Evolutionary conservation across 2,797 vertebrate species (phyloP).

Genomic region (Bradypodion ventrale): DNA sequence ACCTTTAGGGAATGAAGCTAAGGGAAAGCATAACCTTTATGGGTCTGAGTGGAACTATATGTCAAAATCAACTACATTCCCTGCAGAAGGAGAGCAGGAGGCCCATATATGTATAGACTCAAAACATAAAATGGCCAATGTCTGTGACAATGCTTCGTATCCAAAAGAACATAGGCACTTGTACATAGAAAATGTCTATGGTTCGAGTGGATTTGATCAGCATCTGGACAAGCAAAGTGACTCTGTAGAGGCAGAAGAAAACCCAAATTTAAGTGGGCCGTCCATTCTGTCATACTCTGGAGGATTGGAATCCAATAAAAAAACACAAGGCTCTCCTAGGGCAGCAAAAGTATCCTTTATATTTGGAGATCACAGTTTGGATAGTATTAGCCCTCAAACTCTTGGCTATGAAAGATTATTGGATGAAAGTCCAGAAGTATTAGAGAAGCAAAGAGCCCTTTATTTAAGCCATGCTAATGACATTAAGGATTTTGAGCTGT

Average conservation of each 20-base stretch:
- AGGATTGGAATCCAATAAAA: constrained; percentile 79
- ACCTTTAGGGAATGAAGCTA: constrained; percentile 81
- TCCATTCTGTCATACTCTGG: constrained; percentile 83
- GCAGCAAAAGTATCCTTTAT: constrained; percentile 98
- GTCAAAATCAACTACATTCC: constrained; percentile 88
- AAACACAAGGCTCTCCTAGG: constrained; percentile 88
- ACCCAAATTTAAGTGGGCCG: constrained; percentile 79
- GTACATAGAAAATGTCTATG: constrained; percentile 87
- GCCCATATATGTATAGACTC: constrained; percentile 83
- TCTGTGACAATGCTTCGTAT: constrained; percentile 79
- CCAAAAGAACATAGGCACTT: constrained; percentile 85
- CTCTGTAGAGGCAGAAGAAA: constrained; percentile 80
- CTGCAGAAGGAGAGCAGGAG: constrained; percentile 84
- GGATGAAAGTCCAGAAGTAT: constrained; percentile 89
- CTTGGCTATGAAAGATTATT: constrained; percentile 94
- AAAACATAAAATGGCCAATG: constrained; percentile 83
- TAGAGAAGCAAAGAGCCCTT: constrained; percentile 88
- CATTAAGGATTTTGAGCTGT: constrained; percentile 88
- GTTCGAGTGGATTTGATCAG: constrained; percentile 79
- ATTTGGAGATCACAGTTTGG: constrained; percentile 92
- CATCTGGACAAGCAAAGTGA: constrained; percentile 81
- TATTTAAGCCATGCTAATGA: constrained; percentile 88
- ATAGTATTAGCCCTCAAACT: constrained; percentile 87
- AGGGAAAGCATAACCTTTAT: constrained; percentile 87
- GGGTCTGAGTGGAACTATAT: constrained; percentile 87